Evolutionary conservation across 1,140 invertebrate genomes (phyloP).

Genomic region (Monochamus saltuarius): DNA sequence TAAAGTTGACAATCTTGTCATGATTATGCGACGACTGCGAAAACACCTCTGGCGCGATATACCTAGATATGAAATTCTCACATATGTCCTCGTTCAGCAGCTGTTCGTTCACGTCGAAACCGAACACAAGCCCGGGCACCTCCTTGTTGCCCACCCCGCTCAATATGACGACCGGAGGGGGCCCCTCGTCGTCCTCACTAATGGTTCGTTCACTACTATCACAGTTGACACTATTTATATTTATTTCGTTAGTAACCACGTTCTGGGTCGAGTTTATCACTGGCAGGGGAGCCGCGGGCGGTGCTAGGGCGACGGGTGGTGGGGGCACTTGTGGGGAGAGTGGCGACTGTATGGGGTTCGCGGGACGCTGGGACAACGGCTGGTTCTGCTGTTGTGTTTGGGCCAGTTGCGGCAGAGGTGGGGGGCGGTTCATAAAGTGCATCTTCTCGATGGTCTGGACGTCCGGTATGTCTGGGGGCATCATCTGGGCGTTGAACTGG

Average conservation of each 20-base stretch:
- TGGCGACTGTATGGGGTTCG: neutral
- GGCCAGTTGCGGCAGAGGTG: conserved; percentile 10
- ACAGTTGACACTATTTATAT: conserved; percentile 5
- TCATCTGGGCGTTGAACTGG: conserved; percentile 27
- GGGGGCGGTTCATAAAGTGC: conserved; percentile 39
- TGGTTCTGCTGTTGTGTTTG: too few relatives aligned
- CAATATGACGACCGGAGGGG: conserved; percentile 63
- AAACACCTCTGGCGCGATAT: conserved; percentile 24
- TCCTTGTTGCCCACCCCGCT: conserved; percentile 55
- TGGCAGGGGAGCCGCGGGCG: neutral
- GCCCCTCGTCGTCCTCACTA: conserved; percentile 18
- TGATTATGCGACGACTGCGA: conserved; percentile 53
- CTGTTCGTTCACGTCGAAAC: conserved; percentile 69
- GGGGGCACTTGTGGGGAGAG: conserved; percentile 5
- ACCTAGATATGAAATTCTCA: conserved; percentile 28
- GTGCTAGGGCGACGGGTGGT: neutral
- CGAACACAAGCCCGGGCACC: conserved; percentile 60
- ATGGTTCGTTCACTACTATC: conserved; percentile 12
- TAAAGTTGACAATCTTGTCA: conserved; percentile 65
- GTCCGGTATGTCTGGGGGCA: conserved; percentile 45
- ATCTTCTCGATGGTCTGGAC: conserved; percentile 48
- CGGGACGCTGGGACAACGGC: too few relatives aligned
- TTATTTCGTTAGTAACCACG: conserved; percentile 4
- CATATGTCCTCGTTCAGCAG: conserved; percentile 52
- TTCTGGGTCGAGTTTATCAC: neutral